Evolutionary conservation across 2,888 invertebrate species (phyloP).

Genomic region (Acrocyrtus sp.): DNA sequence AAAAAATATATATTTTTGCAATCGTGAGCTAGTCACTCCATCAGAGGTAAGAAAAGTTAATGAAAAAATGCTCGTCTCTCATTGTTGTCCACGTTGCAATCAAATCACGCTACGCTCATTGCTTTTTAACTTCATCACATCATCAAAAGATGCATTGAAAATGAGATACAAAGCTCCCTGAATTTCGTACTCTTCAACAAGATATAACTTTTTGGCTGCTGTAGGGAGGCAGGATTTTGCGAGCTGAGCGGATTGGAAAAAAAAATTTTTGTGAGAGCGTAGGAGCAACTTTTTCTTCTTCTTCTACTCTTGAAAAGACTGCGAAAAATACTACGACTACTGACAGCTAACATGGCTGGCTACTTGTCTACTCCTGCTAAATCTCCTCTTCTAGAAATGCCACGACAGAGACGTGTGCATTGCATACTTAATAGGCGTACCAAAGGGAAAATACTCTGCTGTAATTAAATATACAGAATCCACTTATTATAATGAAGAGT

Average conservation of each 20-base stretch:
- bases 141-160: conserved; percentile 42
- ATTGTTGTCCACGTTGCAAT: too few relatives aligned
- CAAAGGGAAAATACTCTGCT: conserved; percentile 37
- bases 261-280: too few relatives aligned
- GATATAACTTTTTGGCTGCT: conserved; percentile 38
- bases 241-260: conserved; percentile 1
- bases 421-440: conserved; percentile 43
- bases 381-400: conserved; percentile 36
- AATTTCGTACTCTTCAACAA: conserved; percentile 27
- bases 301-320: too few relatives aligned
- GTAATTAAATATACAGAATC: too few relatives aligned
- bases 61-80: too few relatives aligned
- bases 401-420: conserved; percentile 46
- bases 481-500: too few relatives aligned
- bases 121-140: conserved; percentile 44
- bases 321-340: conserved; percentile 28
- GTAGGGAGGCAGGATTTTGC: neutral
- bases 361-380: conserved; percentile 46
- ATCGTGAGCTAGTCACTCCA: too few relatives aligned
- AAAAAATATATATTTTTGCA: too few relatives aligned
- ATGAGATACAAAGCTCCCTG: conserved; percentile 46
- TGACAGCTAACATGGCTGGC: conserved; percentile 45
- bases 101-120: conserved; percentile 43
- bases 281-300: too few relatives aligned
- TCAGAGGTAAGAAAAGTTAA: too few relatives aligned